Evolutionary conservation across 2,888 invertebrate species (phyloP).

Genomic region (Protonemura montana): DNA sequence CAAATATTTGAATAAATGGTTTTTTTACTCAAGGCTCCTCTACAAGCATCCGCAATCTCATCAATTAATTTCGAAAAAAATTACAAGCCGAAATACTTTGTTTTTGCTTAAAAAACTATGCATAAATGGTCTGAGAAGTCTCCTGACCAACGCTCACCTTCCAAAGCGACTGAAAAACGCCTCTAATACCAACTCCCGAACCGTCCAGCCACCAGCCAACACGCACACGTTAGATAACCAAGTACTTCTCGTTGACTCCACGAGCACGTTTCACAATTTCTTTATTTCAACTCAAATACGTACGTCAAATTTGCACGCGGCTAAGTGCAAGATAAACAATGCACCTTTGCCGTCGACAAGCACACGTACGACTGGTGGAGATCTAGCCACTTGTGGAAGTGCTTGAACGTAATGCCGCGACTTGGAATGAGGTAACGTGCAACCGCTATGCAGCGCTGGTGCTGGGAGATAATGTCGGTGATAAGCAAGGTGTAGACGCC

Average conservation of each 20-base stretch:
- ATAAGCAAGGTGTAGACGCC: not conserved
- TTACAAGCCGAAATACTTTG: too few species aligned
- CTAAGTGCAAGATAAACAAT: not conserved
- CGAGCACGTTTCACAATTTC: not conserved
- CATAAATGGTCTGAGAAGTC: too few species aligned
- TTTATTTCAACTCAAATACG: not conserved
- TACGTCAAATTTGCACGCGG: not conserved
- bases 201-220: not conserved
- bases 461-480: not conserved
- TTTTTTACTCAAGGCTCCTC: not conserved
- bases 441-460: not conserved
- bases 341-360: not conserved
- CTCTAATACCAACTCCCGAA: too few species aligned
- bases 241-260: not conserved
- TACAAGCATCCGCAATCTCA: not conserved
- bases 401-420: not conserved
- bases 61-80: not conserved
- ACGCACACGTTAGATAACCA: not conserved
- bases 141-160: too few species aligned
- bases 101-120: too few species aligned
- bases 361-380: not conserved
- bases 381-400: not conserved
- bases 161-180: too few species aligned
- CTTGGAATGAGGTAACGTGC: not conserved
- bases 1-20: not conserved